Evolutionary conservation across 2,113 vertebrate genomes (phyloP), one percentile per base, ranked within the genome.

Genomic region (Chaetops frenatus): DNA sequence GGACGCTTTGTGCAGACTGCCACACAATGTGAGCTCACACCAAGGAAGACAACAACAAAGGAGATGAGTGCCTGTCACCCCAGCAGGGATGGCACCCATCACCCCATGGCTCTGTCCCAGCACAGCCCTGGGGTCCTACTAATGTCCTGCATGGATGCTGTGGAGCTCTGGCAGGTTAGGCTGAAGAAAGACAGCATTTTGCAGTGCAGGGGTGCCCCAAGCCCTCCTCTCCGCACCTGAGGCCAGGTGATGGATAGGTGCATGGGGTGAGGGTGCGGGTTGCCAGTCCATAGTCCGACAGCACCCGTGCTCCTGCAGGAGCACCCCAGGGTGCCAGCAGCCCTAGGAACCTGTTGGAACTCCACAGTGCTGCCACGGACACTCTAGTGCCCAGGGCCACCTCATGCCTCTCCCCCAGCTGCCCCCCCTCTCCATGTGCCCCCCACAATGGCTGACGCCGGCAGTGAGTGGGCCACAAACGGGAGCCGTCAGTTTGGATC

Each of bases 401-500:
- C 35, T n/a, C 51, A 22, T 0, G 1, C 54, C 22, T 36, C 54
- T 35, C 44, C 20, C 25, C 3, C 6, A 11, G 3, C n/a, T 7
- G 36, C 22, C 20, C 62, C 62, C 22, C 10, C 21, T 3, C 11
- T 15, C n/a, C 18, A 0, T 1, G 58, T 40, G 71, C 53, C 51
- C 88, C 83, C 70, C 21, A 31, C 3, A 9, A 35, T 6, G 54
- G 65, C 94, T 66, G 80, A 90, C 1, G 74, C 74, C 6, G 15
- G 88, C 87, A 92, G 74, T 2, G 15, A 91, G 81, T 1, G 4
- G 78, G 92, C 73, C 87, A 38, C 96, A 95, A 95, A 94, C 24
- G 91, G 96, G 94, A 97, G 93, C 92, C 86, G 58, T 96, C 82
- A 40, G 56, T 90, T 70, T 20, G 40, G 91, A 93, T 97, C 93